phyloP scores from a whole-genome alignment of 1,140 invertebrate genomes.

The Drosophila varians region DNA sequence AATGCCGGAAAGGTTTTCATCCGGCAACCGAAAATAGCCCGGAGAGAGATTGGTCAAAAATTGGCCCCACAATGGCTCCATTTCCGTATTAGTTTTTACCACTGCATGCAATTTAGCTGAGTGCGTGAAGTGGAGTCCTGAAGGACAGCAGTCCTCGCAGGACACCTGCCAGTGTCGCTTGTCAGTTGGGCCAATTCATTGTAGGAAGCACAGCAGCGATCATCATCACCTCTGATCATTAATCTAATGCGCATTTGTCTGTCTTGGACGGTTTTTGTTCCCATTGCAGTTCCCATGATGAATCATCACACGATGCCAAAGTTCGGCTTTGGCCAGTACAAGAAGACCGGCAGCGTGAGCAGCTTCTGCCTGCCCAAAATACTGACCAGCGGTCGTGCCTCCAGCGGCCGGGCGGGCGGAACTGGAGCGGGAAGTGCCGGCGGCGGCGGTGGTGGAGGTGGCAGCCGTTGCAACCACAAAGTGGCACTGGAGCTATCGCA shows the following conservation, averaged over 20 bases:
- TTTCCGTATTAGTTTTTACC: slow-evolving; percentile 29
- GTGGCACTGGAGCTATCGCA: slow-evolving; percentile 91
- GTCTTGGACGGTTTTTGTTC: background rate
- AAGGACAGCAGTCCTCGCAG: background rate
- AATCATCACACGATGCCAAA: slow-evolving; percentile 91
- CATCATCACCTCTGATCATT: slow-evolving; percentile 46
- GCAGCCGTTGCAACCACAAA: slow-evolving; percentile 75
- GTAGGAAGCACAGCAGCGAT: slow-evolving; percentile 9
- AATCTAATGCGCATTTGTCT: slow-evolving; percentile 36
- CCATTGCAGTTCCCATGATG: slow-evolving; percentile 87
- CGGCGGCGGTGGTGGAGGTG: slow-evolving; percentile 15
- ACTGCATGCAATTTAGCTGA: slow-evolving; percentile 51
- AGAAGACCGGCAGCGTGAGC: slow-evolving; percentile 82
- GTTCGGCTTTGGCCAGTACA: slow-evolving; percentile 84
- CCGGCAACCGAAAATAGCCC: slow-evolving; percentile 14
- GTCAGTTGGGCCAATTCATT: slow-evolving; percentile 21
- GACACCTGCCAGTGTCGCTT: background rate
- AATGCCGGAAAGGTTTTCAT: slow-evolving; percentile 32
- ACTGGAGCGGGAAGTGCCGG: slow-evolving; percentile 1
- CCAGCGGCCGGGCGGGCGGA: slow-evolving; percentile 45
- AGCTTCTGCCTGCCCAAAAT: slow-evolving; percentile 83
- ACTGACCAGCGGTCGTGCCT: slow-evolving; percentile 68
- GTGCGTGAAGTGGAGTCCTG: slow-evolving; percentile 12
- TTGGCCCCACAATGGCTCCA: background rate
- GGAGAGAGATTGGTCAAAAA: background rate